phyloP scores from a whole-genome alignment of 2,888 invertebrate species.

The Bombylius major region DNA sequence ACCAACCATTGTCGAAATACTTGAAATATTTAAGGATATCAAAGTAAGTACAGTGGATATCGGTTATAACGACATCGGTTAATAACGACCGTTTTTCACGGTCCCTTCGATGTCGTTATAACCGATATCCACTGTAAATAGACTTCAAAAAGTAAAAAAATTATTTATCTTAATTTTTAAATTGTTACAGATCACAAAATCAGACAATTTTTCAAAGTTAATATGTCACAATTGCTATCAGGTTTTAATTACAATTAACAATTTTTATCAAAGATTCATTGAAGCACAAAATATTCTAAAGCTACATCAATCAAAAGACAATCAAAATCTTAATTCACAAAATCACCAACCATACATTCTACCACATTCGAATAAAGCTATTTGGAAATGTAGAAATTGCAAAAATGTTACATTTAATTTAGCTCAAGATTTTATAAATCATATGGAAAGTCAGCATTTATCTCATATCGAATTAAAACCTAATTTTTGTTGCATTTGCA shows the following conservation, averaged over 20 bases:
- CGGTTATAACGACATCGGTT: too few relatives aligned
- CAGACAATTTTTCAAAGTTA: background rate
- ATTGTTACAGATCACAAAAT: background rate
- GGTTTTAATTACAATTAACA: background rate
- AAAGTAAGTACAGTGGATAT: too few relatives aligned
- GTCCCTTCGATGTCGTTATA: too few relatives aligned
- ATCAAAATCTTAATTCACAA: too few relatives aligned
- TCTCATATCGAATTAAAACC: background rate
- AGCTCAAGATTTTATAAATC: background rate
- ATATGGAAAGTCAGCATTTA: background rate
- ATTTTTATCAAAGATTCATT: too few relatives aligned
- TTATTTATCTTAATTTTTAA: background rate
- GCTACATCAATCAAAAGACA: too few relatives aligned
- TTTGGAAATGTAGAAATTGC: background rate
- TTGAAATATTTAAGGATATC: conserved; percentile 1
- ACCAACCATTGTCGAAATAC: background rate
- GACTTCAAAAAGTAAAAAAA: background rate
- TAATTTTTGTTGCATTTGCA: conserved; percentile 15
- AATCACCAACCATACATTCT: background rate
- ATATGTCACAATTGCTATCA: background rate
- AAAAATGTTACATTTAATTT: background rate
- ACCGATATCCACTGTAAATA: too few relatives aligned
- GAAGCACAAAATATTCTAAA: too few relatives aligned
- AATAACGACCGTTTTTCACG: too few relatives aligned
- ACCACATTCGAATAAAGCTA: background rate